Percentiles rank a stretch among this genome's conserved stretches.
Conservation (phyloP, 2,888 invertebrate species). For the Tipula vernalis region DNA sequence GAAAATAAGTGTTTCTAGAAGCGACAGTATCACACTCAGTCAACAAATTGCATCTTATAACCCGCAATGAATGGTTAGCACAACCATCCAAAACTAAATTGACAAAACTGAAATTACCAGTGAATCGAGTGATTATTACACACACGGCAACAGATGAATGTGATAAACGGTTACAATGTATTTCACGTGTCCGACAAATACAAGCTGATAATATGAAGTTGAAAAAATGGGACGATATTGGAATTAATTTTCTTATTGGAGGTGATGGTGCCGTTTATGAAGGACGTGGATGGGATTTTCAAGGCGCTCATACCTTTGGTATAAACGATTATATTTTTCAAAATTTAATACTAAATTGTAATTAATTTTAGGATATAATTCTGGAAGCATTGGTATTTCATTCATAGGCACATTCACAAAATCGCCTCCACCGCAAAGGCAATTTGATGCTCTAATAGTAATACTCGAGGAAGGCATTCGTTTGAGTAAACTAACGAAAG, state of each 20-base stretch:
- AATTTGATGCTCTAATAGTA: constrained; percentile 45
- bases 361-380: constrained; percentile 40
- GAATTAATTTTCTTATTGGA: constrained; percentile 66
- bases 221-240: constrained; percentile 51
- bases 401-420: constrained; percentile 58
- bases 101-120: constrained; percentile 33
- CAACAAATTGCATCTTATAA: constrained; percentile 29
- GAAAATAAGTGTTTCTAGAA: too few relatives aligned
- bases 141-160: constrained; percentile 48
- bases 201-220: constrained; percentile 57
- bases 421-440: constrained; percentile 38
- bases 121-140: constrained; percentile 40
- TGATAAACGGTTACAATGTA: constrained; percentile 26
- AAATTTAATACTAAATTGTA: background rate
- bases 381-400: constrained; percentile 52
- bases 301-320: constrained; percentile 54
- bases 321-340: background rate
- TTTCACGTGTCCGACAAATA: constrained; percentile 35
- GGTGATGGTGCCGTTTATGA: constrained; percentile 62
- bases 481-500: constrained; percentile 42
- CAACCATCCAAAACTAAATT: constrained; percentile 39
- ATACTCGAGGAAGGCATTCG: constrained; percentile 50
- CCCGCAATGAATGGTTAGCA: constrained; percentile 48
- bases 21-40: too few relatives aligned
- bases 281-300: constrained; percentile 59